Evolutionary conservation across 37 sponge, comb jelly and placozoan species (phyloP), one percentile per base, ranked within the genome.

Genomic region (Oscarella lobularis): DNA sequence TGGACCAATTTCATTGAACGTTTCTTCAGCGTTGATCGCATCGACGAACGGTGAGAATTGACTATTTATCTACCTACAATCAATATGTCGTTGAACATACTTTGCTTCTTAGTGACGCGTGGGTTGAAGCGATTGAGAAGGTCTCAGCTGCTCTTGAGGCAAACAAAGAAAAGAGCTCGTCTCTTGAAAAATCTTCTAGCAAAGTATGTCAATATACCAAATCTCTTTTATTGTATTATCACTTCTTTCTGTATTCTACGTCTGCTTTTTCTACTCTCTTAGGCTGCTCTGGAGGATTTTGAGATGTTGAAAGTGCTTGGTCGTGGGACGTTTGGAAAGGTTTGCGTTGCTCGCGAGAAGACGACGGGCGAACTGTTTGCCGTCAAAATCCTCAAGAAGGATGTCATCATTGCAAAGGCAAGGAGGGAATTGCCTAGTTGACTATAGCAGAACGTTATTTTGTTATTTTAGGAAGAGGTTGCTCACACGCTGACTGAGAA

Each of bases 251-350:
- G n/a, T n/a, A n/a, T n/a, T n/a, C n/a, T n/a, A n/a, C n/a, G n/a
- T n/a, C n/a, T n/a, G n/a, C n/a, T n/a, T n/a, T n/a, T n/a, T n/a
- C n/a, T n/a, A n/a, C n/a, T 48, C 14, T 48, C 20, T 20, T 20
- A 74, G 40, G 20, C 4, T 14, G 78, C 73, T 0, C 83, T 96
- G 75, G 91, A 92, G 2, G 91, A 92, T 69, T 96, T 96, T 79
- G 91, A 92, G 66, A 88, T 96, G 89, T 72, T 93, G 81, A 96
- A 90, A 74, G 93, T 96, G 1, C 75, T 96, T 9, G 98, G 98
- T 30, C 91, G 91, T 41, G 98, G 98, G 0, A 96, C 98, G 3
- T 96, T 96, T 87, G 98, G 98, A 9, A 96, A 92, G 76, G 94
- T 93, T 4, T 83, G 73, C 77, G 3, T 6, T 4, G 34, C 55